These are phyloP conservation scores for Peromyscus leucopus DNA, from an alignment of 2,113 vertebrate genomes.

Conservation along the genomic window DNA sequence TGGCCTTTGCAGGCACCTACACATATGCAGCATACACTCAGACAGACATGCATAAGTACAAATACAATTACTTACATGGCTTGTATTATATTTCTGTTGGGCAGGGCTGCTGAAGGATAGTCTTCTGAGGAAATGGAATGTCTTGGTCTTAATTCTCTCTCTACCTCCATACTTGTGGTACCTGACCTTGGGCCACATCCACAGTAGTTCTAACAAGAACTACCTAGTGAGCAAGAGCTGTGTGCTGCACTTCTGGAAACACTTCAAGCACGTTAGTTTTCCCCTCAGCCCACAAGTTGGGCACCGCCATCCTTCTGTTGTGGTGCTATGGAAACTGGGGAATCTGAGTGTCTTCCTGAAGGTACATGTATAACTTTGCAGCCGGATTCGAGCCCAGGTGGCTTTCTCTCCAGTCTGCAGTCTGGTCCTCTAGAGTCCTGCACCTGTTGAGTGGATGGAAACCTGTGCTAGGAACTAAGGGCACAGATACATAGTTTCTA, in stretches of 20 bases:
- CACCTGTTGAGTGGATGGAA: neutral
- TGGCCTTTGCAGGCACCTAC: neutral
- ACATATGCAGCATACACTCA: neutral
- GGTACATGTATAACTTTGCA: neutral
- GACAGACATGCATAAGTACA: neutral
- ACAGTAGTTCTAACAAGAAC: neutral
- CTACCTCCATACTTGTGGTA: neutral
- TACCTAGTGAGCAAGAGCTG: neutral
- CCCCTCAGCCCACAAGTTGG: neutral
- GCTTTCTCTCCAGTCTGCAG: neutral
- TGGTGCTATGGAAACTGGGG: neutral
- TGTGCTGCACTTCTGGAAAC: neutral
- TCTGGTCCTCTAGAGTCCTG: neutral
- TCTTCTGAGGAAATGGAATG: neutral
- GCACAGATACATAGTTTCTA: neutral
- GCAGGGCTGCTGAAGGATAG: neutral
- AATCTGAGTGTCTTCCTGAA: constrained; percentile 7
- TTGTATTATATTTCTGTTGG: neutral
- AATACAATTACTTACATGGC: neutral
- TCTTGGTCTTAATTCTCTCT: neutral
- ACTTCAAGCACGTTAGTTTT: neutral
- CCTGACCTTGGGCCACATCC: neutral
- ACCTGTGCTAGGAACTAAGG: neutral
- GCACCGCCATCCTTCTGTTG: neutral
- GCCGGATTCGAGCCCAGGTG: neutral